Percentiles rank a stretch among this genome's conserved stretches.
phyloP scores from a whole-genome alignment of 2,113 vertebrate genomes.

The Copsychus sechellarum region DNA sequence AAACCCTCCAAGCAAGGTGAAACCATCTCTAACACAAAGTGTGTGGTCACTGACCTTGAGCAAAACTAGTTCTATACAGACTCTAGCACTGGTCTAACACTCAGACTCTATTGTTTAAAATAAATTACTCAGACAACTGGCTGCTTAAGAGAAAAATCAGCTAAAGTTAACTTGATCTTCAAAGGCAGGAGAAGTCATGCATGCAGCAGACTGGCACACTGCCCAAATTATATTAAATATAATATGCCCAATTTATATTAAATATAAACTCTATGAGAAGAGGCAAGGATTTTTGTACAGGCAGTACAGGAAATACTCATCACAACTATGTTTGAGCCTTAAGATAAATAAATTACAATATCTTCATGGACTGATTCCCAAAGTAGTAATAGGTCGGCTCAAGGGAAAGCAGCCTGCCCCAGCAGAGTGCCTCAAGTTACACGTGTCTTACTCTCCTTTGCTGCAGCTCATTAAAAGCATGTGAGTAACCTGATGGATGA shows the following conservation, averaged over 20 bases:
- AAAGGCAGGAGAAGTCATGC: background rate
- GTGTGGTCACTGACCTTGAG: background rate
- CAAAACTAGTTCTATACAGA: background rate
- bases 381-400: background rate
- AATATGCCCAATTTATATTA: background rate
- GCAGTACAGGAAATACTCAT: background rate
- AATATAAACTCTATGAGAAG: background rate
- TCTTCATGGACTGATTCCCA: background rate
- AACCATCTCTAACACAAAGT: background rate
- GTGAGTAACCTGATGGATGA: background rate
- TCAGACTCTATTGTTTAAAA: background rate
- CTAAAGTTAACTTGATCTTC: background rate
- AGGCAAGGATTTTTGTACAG: background rate
- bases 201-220: background rate
- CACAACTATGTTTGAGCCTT: background rate
- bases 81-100: too few species aligned
- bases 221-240: background rate
- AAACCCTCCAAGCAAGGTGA: background rate
- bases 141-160: background rate
- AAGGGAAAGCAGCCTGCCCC: background rate
- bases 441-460: background rate
- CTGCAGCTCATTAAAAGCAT: background rate
- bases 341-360: background rate
- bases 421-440: background rate
- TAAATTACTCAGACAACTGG: background rate